A percentile compares a stretch with the other conserved stretches of the same genome.
These are phyloP conservation scores for Caenorhabditis macrosperma DNA, from an alignment of 2,888 invertebrate species.

Conservation along the genomic window DNA sequence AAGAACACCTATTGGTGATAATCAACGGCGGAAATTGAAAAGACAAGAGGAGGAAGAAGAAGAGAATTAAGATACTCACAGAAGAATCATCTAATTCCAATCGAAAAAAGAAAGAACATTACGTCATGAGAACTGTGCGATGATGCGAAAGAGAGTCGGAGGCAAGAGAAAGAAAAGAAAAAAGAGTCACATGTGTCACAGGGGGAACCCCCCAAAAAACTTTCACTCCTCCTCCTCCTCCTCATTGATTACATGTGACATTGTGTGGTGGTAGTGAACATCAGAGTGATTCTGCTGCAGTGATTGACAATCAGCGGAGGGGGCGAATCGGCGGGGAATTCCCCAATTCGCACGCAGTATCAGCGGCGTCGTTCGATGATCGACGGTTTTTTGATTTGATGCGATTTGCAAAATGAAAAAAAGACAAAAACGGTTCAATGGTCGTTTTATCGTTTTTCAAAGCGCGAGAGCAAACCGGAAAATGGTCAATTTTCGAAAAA, in stretches of 20 bases:
- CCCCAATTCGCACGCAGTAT: background rate
- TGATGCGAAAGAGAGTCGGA: too few relatives aligned
- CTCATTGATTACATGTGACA: slow-evolving; percentile 1
- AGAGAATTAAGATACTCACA: too few relatives aligned
- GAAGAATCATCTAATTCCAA: background rate
- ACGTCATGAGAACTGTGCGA: slow-evolving; percentile 50
- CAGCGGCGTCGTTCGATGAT: background rate
- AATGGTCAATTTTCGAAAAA: too few relatives aligned
- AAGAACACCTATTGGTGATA: too few relatives aligned
- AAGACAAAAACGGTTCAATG: too few relatives aligned
- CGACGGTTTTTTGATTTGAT: too few relatives aligned
- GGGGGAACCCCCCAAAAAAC: slow-evolving; percentile 29
- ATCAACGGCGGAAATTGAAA: too few relatives aligned
- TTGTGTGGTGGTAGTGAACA: slow-evolving; percentile 1
- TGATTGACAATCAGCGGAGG: background rate
- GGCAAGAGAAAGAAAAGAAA: background rate
- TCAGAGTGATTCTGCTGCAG: background rate
- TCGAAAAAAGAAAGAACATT: slow-evolving; percentile 21
- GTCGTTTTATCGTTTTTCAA: too few relatives aligned
- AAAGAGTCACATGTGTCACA: slow-evolving; percentile 23
- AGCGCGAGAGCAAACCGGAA: too few relatives aligned
- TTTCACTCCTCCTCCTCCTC: too few relatives aligned
- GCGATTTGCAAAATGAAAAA: too few relatives aligned
- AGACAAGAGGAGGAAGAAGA: too few relatives aligned
- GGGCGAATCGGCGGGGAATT: background rate